These are phyloP conservation scores for Operophtera brumata DNA, from an alignment of 2,888 invertebrate species.

Conservation along the genomic window DNA sequence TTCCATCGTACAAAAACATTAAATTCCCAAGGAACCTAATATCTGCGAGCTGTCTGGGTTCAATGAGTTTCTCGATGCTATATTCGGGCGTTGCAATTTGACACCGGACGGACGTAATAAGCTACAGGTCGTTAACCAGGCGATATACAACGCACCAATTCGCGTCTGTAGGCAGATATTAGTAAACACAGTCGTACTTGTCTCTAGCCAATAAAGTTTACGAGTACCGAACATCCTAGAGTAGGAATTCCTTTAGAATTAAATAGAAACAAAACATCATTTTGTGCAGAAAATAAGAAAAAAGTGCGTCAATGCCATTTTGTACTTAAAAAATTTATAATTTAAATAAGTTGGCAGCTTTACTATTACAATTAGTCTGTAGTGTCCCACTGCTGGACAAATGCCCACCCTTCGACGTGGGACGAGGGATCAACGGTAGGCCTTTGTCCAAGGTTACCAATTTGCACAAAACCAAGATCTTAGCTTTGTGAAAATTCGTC, in stretches of 20 bases:
- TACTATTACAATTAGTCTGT: no score
- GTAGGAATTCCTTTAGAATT: background rate
- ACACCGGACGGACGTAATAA: constrained; percentile 27
- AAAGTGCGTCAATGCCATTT: background rate
- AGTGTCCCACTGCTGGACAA: no score
- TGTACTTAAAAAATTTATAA: no score
- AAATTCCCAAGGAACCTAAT: constrained; percentile 2
- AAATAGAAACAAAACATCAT: background rate
- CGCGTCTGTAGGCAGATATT: background rate
- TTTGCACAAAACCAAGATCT: no score
- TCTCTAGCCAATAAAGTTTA: background rate
- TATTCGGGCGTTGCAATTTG: constrained; percentile 24
- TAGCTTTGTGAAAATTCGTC: no score
- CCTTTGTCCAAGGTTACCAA: no score
- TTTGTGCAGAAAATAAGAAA: background rate
- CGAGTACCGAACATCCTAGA: background rate
- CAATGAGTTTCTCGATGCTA: constrained; percentile 22
- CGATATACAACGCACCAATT: constrained; percentile 8
- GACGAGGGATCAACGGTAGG: no score
- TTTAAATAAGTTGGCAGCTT: no score
- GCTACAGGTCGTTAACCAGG: constrained; percentile 27
- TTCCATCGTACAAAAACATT: no score
- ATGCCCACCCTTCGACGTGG: no score
- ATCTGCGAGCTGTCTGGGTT: constrained; percentile 14
- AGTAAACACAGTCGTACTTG: constrained; percentile 7